phyloP scores from a whole-genome alignment of 2,888 invertebrate genomes.

The Rhaphigaster nebulosa region DNA sequence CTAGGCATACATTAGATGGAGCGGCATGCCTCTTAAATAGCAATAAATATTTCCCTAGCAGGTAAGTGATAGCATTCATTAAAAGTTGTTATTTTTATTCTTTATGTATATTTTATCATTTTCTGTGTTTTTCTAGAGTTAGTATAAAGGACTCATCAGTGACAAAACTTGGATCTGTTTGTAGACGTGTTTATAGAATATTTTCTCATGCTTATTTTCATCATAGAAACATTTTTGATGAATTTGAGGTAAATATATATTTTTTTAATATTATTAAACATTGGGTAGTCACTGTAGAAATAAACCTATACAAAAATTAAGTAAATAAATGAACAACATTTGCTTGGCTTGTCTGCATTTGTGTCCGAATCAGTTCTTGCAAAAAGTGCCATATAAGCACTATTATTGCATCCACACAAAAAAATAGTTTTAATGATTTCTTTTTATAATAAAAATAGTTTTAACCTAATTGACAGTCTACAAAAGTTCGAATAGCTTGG shows the following conservation, averaged over 20 bases:
- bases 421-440: too few relatives aligned
- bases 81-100: background rate
- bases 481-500: too few relatives aligned
- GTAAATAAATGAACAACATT: too few relatives aligned
- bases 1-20: constrained; percentile 97
- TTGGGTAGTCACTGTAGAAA: too few relatives aligned
- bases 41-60: constrained; percentile 99
- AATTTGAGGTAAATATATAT: constrained; percentile 82
- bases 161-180: constrained; percentile 97
- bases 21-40: constrained; percentile 98
- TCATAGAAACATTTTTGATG: constrained; percentile 95
- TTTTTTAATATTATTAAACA: background rate
- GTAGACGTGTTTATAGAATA: constrained; percentile 97
- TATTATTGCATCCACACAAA: too few relatives aligned
- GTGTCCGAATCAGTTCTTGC: too few relatives aligned
- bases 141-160: constrained; percentile 99
- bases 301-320: too few relatives aligned
- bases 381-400: too few relatives aligned
- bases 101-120: background rate
- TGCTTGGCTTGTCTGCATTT: too few relatives aligned
- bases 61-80: constrained; percentile 72
- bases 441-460: too few relatives aligned
- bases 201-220: constrained; percentile 99
- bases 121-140: constrained; percentile 77
- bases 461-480: too few relatives aligned